phyloP scores from a whole-genome alignment of 30 jellyfish, hydroid and myxozoan species.

The Morbakka virulenta region DNA sequence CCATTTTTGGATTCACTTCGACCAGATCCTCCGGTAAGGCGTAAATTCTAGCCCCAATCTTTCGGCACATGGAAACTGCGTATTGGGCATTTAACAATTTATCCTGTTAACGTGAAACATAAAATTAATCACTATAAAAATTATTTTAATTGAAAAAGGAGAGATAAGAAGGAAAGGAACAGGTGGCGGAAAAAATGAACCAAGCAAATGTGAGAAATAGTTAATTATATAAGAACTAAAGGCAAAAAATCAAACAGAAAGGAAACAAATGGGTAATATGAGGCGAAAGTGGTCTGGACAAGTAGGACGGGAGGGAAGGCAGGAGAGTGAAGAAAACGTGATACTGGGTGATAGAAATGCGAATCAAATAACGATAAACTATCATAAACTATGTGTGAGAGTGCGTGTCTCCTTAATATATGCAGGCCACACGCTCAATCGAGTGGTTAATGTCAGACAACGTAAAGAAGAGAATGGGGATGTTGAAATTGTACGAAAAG shows the following conservation, averaged over 20 bases:
- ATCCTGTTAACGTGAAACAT: too few species aligned
- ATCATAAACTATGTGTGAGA: too few species aligned
- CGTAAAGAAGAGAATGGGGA: too few species aligned
- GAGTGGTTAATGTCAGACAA: too few species aligned
- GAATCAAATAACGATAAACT: too few species aligned
- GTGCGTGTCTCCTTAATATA: too few species aligned
- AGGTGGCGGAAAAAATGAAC: neutral
- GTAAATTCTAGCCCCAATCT: conserved; percentile 97
- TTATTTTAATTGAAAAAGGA: neutral
- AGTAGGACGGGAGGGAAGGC: too few species aligned
- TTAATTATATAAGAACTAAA: neutral
- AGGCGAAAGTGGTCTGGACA: neutral
- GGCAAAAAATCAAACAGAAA: neutral
- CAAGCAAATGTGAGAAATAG: neutral
- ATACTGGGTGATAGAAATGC: too few species aligned
- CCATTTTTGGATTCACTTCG: conserved; percentile 99
- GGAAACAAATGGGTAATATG: neutral
- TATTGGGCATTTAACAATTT: conserved; percentile 83
- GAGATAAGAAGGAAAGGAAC: neutral
- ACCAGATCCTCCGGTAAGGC: conserved; percentile 98
- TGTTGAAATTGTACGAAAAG: too few species aligned
- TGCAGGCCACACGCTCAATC: too few species aligned
- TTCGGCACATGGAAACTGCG: conserved; percentile 96
- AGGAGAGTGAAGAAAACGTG: too few species aligned
- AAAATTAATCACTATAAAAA: neutral